Percentiles rank a stretch among this genome's conserved stretches.
These are phyloP conservation scores for Galbula dea DNA, from an alignment of 2,113 vertebrate genomes.

Conservation along the genomic window DNA sequence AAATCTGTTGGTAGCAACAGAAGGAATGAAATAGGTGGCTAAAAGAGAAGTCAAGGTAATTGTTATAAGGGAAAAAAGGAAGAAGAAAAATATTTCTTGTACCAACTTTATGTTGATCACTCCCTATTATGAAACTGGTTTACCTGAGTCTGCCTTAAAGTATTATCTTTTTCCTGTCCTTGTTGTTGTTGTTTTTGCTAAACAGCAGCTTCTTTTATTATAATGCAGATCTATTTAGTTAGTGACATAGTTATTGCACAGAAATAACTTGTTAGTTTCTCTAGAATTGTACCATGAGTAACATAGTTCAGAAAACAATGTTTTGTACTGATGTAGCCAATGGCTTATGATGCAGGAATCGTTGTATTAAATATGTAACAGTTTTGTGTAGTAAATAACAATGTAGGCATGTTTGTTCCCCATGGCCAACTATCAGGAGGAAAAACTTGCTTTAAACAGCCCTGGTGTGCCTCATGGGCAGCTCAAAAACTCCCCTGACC, in stretches of 20 bases:
- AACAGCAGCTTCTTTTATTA: background rate
- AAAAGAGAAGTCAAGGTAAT: background rate
- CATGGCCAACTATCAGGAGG: background rate
- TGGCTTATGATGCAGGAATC: background rate
- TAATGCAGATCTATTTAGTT: constrained; percentile 5
- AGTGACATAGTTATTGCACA: background rate
- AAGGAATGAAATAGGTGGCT: background rate
- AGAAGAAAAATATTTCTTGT: background rate
- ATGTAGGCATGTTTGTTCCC: background rate
- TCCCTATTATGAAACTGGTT: background rate
- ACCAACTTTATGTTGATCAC: background rate
- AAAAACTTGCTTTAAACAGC: background rate
- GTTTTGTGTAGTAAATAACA: background rate
- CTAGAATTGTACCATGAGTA: background rate
- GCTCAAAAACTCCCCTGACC: background rate
- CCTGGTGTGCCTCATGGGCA: background rate
- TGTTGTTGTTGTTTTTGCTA: background rate
- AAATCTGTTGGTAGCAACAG: background rate
- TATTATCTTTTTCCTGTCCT: background rate
- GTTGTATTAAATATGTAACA: background rate
- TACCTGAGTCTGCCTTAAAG: background rate
- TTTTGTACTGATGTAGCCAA: background rate
- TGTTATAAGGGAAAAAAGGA: background rate
- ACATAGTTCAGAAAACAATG: background rate
- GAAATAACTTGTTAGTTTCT: background rate